phyloP scores from a whole-genome alignment of 2,113 vertebrate genomes.

The Sarotherodon lohbergeri region DNA sequence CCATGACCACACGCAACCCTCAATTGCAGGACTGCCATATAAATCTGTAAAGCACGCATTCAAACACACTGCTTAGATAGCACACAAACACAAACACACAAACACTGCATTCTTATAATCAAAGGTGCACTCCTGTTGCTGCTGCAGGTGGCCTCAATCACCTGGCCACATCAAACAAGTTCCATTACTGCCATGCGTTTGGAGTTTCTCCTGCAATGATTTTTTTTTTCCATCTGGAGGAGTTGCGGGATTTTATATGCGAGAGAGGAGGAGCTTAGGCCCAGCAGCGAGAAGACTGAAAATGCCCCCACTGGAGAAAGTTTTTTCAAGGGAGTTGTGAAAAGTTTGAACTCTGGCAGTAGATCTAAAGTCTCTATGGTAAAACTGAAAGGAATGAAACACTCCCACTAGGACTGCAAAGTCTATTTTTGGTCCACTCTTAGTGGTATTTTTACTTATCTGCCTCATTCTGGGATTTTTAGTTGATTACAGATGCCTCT shows the following conservation, averaged over 20 bases:
- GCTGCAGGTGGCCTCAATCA: slow-evolving; percentile 60
- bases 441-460: not conserved
- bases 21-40: not conserved
- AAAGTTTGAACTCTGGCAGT: not conserved
- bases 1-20: not conserved
- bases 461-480: not conserved
- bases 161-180: slow-evolving; percentile 58
- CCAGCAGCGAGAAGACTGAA: not conserved
- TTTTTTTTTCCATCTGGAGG: slow-evolving; percentile 23
- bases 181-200: slow-evolving; percentile 26
- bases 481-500: not conserved
- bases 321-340: slow-evolving; percentile 3
- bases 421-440: not conserved
- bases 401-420: not conserved
- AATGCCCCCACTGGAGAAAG: not conserved
- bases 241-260: slow-evolving; percentile 50
- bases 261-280: not conserved
- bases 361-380: not conserved
- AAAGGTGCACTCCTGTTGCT: slow-evolving; percentile 7
- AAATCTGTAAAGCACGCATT: not conserved
- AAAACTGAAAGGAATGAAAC: not conserved
- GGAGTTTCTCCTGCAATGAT: not conserved
- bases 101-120: not conserved
- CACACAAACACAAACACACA: not conserved
- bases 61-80: not conserved